Evolutionary conservation across 1,140 invertebrate genomes (phyloP), one percentile per base, ranked within the genome.

Genomic region (Pogonomyrmex barbatus): DNA sequence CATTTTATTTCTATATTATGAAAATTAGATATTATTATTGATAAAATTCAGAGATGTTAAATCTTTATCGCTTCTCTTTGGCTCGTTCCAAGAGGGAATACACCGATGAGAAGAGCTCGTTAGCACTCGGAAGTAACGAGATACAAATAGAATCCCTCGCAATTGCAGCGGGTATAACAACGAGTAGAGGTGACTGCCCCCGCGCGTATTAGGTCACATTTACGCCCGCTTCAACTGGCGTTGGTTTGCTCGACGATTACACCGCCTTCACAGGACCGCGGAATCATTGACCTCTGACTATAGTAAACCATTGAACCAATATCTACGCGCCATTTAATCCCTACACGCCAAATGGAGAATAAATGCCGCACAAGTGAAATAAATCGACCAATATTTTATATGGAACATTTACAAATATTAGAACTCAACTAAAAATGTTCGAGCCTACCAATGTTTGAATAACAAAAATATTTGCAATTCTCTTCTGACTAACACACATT

Each of bases 71-170:
- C 33, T 30, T 0, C 2, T 47, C 30, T 45, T 24, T 62, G 8
- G 12, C 39, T 14, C 12, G 54, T 12, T 39, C 30, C 17, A 17
- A 73, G 12, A 56, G 60, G 56, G 42, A 73, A 52, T 30, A 62
- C 14, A 24, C 1, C n/a, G 42, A 68, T 68, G 39, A 54, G 54
- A 62, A 17, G 68, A 83, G 52, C 42, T 71, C 24, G 88, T 58
- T 60, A 88, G 76, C 73, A 76, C 81, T 94, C 85, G 92, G 92
- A 90, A 94, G 92, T 93, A 93, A 93, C 91, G 90, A 93, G 92
- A 93, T 93, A 93, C 93, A 93, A 93, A 93, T 93, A 93, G 92
- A 93, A 93, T 89, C 79, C 68, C 89, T 91, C 88, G 89, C 90
- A 89, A 91, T 91, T 90, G 91, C 85, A 82, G 85, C 87, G 77